phyloP scores from a whole-genome alignment of 1,140 invertebrate genomes.

The Aphaenogaster floridana region DNA sequence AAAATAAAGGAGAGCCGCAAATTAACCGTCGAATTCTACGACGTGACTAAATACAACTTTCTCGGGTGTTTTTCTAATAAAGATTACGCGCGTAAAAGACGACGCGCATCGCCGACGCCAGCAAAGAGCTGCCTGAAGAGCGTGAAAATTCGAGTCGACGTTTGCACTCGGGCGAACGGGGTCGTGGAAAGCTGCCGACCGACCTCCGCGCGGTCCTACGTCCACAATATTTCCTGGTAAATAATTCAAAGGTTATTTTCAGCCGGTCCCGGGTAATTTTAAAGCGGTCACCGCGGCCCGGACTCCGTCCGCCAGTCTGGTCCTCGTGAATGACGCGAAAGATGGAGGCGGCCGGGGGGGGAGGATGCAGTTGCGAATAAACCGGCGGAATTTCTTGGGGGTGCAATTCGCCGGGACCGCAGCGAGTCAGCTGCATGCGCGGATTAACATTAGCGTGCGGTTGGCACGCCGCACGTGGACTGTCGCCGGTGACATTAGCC shows the following conservation, averaged over 20 bases:
- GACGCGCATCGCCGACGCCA: not conserved
- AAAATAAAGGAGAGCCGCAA: not conserved
- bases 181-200: not conserved
- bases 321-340: not conserved
- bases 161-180: not conserved
- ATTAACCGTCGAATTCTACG: not conserved
- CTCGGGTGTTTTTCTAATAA: not conserved
- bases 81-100: slow-evolving; percentile 21
- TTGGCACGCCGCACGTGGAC: not conserved
- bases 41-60: not conserved
- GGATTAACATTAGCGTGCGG: slow-evolving; percentile 52
- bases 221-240: slow-evolving; percentile 50
- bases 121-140: not conserved
- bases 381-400: slow-evolving; percentile 34
- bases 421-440: slow-evolving; percentile 2
- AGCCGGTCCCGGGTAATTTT: slow-evolving; percentile 49
- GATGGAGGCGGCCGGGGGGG: too few species aligned
- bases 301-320: not conserved
- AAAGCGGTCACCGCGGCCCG: slow-evolving; percentile 17
- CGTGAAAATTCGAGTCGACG: slow-evolving; percentile 48
- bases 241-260: slow-evolving; percentile 63
- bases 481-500: slow-evolving; percentile 56
- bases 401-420: slow-evolving; percentile 20
- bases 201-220: not conserved
- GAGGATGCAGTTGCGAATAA: slow-evolving; percentile 41